Evolutionary conservation across 1,140 invertebrate genomes (phyloP), one percentile per base, ranked within the genome.

Genomic region (Pteromalus puparum): DNA sequence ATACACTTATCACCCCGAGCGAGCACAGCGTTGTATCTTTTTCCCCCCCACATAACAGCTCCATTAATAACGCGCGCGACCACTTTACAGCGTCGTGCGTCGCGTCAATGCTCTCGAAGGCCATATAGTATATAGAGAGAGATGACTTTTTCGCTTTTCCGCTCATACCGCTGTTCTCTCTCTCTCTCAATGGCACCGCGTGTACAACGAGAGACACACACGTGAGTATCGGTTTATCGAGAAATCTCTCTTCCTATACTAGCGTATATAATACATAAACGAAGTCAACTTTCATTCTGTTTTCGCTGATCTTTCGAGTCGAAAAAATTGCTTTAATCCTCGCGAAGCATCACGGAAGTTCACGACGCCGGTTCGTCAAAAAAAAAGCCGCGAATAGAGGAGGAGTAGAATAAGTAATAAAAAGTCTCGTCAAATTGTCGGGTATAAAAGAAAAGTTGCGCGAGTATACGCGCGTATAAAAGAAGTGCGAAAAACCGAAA

Each of bases 401-500:
- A 2, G 75, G 24, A 42, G 21, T n/a, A 13, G 9, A 5, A 28
- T 75, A 74, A 74, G 74, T 65, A 76, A 76, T 76, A 77, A 82
- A 82, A 76, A 67, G 34, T 68, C 73, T 68, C 81, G 30, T 77
- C 15, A 76, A 78, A 83, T 61, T 24, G 67, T 18, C 34, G 30
- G 42, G 53, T 42, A 28, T 83, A 83, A 83, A 77, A 74, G 53
- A 83, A 70, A 70, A 83, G 81, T 77, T 77, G 34, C 18, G 15
- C 18, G 61, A 34, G 61, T 5, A 38, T 18, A 21, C 5, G 48
- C 21, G 7, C n/a, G n/a, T 26, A 67, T 73, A 77, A 70, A 79
- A 80, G 78, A 82, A 80, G 38, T 65, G 21, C 24, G 76, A 76
- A 72, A 83, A 81, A 80, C 79, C 80, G 77, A 85, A 84, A 83